A percentile compares a stretch with the other conserved stretches of the same genome.
Conservation (phyloP, 2,113 vertebrate species). For the Spermophilus dauricus region DNA sequence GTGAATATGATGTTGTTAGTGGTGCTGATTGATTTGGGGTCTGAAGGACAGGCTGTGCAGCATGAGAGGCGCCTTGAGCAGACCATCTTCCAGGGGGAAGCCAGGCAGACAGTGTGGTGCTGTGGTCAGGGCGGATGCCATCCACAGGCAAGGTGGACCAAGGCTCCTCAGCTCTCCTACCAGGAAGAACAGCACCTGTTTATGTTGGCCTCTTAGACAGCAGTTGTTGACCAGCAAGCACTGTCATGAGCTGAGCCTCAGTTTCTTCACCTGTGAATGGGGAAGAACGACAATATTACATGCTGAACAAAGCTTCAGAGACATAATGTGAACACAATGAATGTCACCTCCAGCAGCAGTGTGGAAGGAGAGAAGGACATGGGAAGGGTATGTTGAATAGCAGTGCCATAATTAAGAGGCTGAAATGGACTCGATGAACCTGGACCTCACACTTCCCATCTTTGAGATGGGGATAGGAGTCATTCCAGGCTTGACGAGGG, state of each 20-base stretch:
- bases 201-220: not conserved
- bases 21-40: not conserved
- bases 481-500: not conserved
- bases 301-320: not conserved
- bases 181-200: rapidly evolving
- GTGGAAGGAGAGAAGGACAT: rapidly evolving
- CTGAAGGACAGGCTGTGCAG: not conserved
- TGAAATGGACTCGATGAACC: not conserved
- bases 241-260: not conserved
- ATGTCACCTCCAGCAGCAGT: not conserved
- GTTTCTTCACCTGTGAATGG: not conserved
- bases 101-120: not conserved
- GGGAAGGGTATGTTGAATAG: rapidly evolving
- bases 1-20: not conserved
- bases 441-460: not conserved
- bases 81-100: not conserved
- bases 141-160: not conserved
- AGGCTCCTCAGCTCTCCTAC: not conserved
- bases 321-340: rapidly evolving
- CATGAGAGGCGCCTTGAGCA: not conserved
- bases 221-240: not conserved
- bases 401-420: not conserved
- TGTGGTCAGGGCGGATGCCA: rapidly evolving
- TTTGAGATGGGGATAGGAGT: not conserved
- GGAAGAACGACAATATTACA: not conserved